phyloP scores from a whole-genome alignment of 2,113 vertebrate species.

The Butorides virescens region DNA sequence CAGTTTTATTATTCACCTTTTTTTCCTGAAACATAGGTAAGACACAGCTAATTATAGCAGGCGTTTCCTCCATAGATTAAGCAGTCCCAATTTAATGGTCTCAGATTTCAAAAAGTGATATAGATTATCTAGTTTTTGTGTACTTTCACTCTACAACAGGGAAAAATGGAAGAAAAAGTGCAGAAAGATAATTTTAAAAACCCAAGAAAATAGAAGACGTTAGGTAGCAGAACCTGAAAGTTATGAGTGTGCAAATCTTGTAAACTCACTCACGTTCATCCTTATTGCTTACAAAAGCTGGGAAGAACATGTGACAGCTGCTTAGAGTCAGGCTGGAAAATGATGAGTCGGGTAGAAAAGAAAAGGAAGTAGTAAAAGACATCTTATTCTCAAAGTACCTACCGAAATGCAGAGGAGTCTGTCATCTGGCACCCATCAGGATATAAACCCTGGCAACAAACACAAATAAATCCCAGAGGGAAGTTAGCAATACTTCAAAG shows the following conservation, averaged over 20 bases:
- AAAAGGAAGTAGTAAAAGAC: conserved; percentile 40
- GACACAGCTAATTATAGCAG: neutral
- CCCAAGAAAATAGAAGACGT: neutral
- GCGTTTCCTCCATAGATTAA: neutral
- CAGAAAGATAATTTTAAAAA: neutral
- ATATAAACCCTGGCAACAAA: conserved; percentile 22
- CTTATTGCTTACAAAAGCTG: conserved; percentile 24
- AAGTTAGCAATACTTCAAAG: conserved; percentile 41
- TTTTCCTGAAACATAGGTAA: neutral
- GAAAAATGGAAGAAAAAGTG: neutral
- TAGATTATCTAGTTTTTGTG: neutral
- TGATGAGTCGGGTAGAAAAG: conserved; percentile 6
- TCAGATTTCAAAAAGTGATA: neutral
- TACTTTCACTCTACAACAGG: neutral
- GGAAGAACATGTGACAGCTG: conserved; percentile 40
- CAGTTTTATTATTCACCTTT: neutral
- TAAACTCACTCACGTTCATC: neutral
- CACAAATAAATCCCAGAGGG: conserved; percentile 34
- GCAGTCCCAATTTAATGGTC: neutral
- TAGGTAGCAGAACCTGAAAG: conserved; percentile 5
- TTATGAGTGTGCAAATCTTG: conserved; percentile 1
- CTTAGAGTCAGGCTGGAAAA: conserved; percentile 24
- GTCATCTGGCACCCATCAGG: conserved; percentile 55
- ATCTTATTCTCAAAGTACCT: conserved; percentile 47
- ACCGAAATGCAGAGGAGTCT: neutral